These are phyloP conservation scores for Polymixis lichenea DNA, from an alignment of 2,888 invertebrate species.

Conservation along the genomic window DNA sequence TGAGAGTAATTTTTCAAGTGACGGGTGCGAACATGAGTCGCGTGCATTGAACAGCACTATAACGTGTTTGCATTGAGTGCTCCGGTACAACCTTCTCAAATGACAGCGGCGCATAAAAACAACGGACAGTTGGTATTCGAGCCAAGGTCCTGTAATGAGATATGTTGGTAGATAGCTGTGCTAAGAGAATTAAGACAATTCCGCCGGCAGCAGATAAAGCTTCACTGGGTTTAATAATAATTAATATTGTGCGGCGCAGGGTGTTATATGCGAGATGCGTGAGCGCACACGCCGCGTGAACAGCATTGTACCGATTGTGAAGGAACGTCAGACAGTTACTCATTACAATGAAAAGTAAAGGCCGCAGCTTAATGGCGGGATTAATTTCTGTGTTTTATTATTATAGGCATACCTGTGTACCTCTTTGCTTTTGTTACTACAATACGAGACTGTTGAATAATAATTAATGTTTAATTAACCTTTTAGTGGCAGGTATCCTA, in stretches of 20 bases:
- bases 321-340: constrained; percentile 59
- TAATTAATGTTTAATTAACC: constrained; percentile 55
- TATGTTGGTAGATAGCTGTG: constrained; percentile 85
- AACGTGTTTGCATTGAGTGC: constrained; percentile 89
- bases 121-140: constrained; percentile 88
- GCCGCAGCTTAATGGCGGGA: constrained; percentile 61
- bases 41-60: constrained; percentile 68
- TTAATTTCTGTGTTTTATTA: constrained; percentile 60
- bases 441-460: constrained; percentile 24
- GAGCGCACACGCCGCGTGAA: constrained; percentile 56
- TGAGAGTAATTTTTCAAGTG: constrained; percentile 72
- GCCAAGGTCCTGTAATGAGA: constrained; percentile 89
- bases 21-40: constrained; percentile 72
- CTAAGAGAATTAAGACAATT: constrained; percentile 85
- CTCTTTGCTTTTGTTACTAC: constrained; percentile 38
- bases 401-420: constrained; percentile 26
- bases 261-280: constrained; percentile 62
- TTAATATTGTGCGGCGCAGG: constrained; percentile 70
- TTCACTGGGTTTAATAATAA: constrained; percentile 73
- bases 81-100: constrained; percentile 88
- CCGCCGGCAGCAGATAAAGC: constrained; percentile 76
- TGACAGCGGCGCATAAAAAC: constrained; percentile 88
- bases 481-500: constrained; percentile 39
- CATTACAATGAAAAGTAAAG: constrained; percentile 64
- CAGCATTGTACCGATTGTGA: constrained; percentile 65